Evolutionary conservation across 2,888 invertebrate species (phyloP), one percentile per base, ranked within the genome.

Genomic region (Bembecia ichneumoniformis): DNA sequence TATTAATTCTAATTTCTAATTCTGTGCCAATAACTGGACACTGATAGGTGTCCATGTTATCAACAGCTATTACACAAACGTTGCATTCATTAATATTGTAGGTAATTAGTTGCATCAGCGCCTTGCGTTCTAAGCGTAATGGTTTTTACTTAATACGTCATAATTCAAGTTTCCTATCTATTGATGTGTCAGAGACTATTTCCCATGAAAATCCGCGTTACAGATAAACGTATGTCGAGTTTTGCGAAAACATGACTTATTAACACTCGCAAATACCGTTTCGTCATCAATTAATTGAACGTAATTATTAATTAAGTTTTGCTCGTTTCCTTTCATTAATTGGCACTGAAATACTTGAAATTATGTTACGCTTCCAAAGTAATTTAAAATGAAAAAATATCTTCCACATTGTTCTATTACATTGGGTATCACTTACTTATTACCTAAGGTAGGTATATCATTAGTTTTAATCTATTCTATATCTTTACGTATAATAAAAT

Each of bases 271-370:
- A 48, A 58, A 58, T 55, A 52, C 54, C 52, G 55, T 51, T 58
- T 58, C 54, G 51, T 56, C 55, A 58, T 51, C 40, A 53, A 57
- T 54, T 50, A 58, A 62, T 60, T 62, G 48, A 35, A 47, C 52
- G 49, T 54, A 53, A 62, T 59, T 54, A 53, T 51, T 55, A 48
- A 55, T 56, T 49, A 53, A 53, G 52, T 52, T 17, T 28, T 45
- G 56, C 54, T 55, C 51, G 52, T 53, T 58, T 58, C 59, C 54
- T 60, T 47, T 52, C 28, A 47, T 40, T 40, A 60, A 57, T 57
- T 54, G 48, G 51, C 49, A 49, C 50, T 48, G 51, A 47, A 50
- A 52, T 14, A 13, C 2, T 14, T 40, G 13, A 40, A 40, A 40
- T 14, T n/a, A 40, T 14, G 7, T 14, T 13, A 40, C 5, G 14